Percentiles rank a stretch among this genome's conserved stretches.
Evolutionary conservation across 2,797 vertebrate species (phyloP).

Genomic region (Amblyraja radiata): DNA sequence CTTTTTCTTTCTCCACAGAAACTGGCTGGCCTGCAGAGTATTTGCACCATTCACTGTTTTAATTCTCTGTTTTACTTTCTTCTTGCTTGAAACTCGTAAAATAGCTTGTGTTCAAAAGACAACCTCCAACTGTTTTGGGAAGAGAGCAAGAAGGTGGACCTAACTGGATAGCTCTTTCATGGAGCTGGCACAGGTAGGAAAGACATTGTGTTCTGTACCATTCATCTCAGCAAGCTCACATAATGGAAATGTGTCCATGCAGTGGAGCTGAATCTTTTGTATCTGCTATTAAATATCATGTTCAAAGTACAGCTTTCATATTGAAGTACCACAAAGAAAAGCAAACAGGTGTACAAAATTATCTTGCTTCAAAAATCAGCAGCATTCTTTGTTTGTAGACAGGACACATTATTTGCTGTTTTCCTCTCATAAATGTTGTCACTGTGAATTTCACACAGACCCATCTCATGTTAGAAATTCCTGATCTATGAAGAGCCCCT

Average conservation of each 20-base stretch:
- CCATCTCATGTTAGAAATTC: too few relatives aligned
- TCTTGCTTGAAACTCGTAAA: background rate
- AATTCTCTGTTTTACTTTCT: too few relatives aligned
- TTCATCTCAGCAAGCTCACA: too few relatives aligned
- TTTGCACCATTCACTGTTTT: too few relatives aligned
- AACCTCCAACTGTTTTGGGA: background rate
- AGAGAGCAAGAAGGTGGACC: too few relatives aligned
- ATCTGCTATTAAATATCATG: background rate
- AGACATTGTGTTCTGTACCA: too few relatives aligned
- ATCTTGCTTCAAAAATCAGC: background rate
- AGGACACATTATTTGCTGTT: background rate
- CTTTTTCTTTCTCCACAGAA: too few relatives aligned
- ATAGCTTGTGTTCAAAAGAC: background rate
- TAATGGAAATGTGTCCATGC: background rate
- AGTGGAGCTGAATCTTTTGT: too few relatives aligned
- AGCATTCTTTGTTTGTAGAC: background rate
- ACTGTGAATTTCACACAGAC: background rate
- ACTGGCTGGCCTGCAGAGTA: too few relatives aligned
- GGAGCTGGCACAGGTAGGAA: too few relatives aligned
- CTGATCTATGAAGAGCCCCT: too few relatives aligned
- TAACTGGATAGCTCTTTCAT: too few relatives aligned
- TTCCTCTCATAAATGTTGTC: background rate
- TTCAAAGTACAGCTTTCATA: background rate
- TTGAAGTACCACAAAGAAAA: background rate
- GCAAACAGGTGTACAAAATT: background rate